A percentile compares a stretch with the other conserved stretches of the same genome.
Evolutionary conservation across 2,888 invertebrate genomes (phyloP).

Genomic region (Hanleya hanleyi): DNA sequence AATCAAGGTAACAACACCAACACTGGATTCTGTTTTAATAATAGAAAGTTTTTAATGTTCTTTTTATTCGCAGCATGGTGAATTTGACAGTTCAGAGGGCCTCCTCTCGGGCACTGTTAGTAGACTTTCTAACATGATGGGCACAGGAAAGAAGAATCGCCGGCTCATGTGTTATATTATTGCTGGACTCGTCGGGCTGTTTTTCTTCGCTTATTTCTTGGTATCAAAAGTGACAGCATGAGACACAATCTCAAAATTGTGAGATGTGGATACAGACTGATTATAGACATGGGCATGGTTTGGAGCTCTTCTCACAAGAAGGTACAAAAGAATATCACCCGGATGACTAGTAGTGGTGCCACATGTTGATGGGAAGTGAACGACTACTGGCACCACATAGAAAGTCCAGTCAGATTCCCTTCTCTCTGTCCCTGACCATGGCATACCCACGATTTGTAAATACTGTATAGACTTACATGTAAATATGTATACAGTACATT

Average conservation of each 20-base stretch:
- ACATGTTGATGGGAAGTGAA: too few species aligned
- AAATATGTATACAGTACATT: too few species aligned
- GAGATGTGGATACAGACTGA: too few species aligned
- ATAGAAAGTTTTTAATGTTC: background rate
- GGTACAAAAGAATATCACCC: too few species aligned
- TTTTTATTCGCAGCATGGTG: slow-evolving; percentile 14
- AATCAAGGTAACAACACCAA: too few species aligned
- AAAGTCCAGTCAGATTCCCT: background rate
- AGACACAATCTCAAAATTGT: too few species aligned
- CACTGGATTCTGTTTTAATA: too few species aligned
- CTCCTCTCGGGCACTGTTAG: slow-evolving; percentile 17
- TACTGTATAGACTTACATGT: too few species aligned
- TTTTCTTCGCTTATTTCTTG: slow-evolving; percentile 19
- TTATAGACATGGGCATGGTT: too few species aligned
- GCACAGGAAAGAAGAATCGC: slow-evolving; percentile 13
- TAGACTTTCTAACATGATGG: slow-evolving; percentile 11
- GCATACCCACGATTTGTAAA: background rate
- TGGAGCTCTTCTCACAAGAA: too few species aligned
- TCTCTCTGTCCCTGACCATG: background rate
- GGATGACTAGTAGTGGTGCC: too few species aligned
- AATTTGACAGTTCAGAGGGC: slow-evolving; percentile 19
- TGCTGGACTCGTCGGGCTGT: slow-evolving; percentile 9
- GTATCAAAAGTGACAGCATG: slow-evolving; percentile 12
- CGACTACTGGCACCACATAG: too few species aligned
- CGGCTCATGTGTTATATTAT: slow-evolving; percentile 24